Conservation (phyloP, 2,113 vertebrate genomes). For the Pelecanoides urinatrix region DNA sequence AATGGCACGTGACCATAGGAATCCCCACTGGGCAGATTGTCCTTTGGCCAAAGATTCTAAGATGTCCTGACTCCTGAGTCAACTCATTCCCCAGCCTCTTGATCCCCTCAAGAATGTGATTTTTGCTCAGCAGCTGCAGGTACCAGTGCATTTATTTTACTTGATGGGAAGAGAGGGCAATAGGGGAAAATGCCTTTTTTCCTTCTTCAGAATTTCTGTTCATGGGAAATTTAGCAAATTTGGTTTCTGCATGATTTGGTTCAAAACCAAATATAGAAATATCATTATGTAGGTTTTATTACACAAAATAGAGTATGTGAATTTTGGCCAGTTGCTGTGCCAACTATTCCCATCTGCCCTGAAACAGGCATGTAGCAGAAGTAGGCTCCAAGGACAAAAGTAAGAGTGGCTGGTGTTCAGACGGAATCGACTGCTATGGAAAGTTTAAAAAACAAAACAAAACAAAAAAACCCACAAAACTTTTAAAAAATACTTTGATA, state of each 20-base stretch:
- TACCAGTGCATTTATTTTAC: background rate
- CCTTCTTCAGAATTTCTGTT: background rate
- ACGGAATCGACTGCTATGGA: fast-evolving
- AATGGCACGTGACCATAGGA: background rate
- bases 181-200: background rate
- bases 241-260: background rate
- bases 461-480: no score
- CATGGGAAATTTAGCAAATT: background rate
- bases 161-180: background rate
- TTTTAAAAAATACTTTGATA: background rate
- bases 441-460: background rate
- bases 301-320: background rate
- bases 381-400: background rate
- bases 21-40: background rate
- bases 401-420: background rate
- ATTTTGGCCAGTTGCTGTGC: background rate
- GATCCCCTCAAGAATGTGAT: background rate
- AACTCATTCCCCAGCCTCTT: background rate
- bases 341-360: background rate
- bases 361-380: background rate
- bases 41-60: background rate
- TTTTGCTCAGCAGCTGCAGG: background rate
- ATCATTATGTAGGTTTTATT: slow-evolving; percentile 1
- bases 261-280: slow-evolving; percentile 6
- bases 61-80: background rate